Conservation (phyloP, 2,888 invertebrate genomes). For the Sminthurinus aureus region DNA sequence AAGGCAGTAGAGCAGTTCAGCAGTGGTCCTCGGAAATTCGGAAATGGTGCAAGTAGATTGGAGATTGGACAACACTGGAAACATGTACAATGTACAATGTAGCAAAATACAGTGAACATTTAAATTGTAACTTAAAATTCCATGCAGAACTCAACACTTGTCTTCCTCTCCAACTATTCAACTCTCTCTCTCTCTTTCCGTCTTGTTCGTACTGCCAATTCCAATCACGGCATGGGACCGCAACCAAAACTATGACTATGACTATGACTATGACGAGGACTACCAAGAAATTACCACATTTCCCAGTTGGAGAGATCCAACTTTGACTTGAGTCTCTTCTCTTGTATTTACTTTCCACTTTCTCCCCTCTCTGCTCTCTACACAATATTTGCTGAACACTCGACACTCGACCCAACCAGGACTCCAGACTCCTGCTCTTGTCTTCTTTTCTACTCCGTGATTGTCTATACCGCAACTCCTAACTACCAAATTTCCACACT, state of each 20-base stretch:
- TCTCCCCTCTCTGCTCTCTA: not conserved
- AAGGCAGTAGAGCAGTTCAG: no score
- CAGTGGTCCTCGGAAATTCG: no score
- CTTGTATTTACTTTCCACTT: not conserved
- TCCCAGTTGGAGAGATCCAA: constrained; percentile 24
- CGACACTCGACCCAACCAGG: no score
- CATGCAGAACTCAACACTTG: constrained; percentile 14
- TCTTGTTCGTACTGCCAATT: constrained; percentile 30
- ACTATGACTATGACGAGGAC: no score
- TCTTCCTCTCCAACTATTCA: constrained; percentile 10
- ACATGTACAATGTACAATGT: no score
- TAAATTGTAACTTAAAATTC: constrained; percentile 33
- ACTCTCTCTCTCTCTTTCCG: constrained; percentile 2
- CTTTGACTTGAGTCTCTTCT: constrained; percentile 19
- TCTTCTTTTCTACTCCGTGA: no score
- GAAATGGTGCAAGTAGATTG: no score
- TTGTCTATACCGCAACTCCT: no score
- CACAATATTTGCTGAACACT: no score
- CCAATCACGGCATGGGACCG: constrained; percentile 24
- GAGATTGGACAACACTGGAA: no score
- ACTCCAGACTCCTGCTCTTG: no score
- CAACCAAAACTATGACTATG: not conserved
- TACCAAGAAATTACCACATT: constrained; percentile 25
- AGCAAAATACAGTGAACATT: constrained; percentile 5
- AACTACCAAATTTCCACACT: not conserved